Conservation (phyloP, 1,140 invertebrate species). For the Meloidogyne chitwoodi region DNA sequence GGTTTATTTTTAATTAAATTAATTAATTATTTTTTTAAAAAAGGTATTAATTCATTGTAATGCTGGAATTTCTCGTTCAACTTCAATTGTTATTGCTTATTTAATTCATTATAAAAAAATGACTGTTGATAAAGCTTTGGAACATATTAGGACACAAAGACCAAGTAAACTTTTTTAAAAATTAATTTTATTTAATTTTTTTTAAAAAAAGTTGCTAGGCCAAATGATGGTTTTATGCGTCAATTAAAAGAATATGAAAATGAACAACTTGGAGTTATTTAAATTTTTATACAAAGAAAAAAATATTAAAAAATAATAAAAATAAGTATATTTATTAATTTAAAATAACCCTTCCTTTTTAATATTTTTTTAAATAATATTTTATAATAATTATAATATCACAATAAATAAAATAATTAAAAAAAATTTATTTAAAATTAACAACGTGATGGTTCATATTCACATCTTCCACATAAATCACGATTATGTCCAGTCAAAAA, state of each 20-base stretch:
- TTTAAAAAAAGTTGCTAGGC: constrained; percentile 7
- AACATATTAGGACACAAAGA: constrained; percentile 62
- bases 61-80: constrained; percentile 81
- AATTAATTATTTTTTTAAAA: background rate
- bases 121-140: constrained; percentile 70
- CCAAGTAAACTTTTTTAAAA: constrained; percentile 11
- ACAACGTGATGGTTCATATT: constrained; percentile 15
- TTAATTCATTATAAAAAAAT: constrained; percentile 71
- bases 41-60: constrained; percentile 83
- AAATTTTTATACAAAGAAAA: no score
- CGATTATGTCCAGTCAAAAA: constrained; percentile 11
- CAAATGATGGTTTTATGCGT: constrained; percentile 25
- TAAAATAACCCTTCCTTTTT: no score
- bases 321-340: no score
- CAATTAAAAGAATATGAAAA: constrained; percentile 15
- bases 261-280: no score
- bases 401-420: no score
- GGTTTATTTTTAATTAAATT: constrained; percentile 16
- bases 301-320: no score
- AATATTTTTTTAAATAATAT: no score
- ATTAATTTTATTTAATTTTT: background rate
- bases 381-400: no score
- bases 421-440: no score
- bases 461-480: constrained; percentile 5
- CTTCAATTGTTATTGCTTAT: constrained; percentile 76